Conservation (phyloP, 2,113 vertebrate genomes). For the Zootoca vivipara region DNA sequence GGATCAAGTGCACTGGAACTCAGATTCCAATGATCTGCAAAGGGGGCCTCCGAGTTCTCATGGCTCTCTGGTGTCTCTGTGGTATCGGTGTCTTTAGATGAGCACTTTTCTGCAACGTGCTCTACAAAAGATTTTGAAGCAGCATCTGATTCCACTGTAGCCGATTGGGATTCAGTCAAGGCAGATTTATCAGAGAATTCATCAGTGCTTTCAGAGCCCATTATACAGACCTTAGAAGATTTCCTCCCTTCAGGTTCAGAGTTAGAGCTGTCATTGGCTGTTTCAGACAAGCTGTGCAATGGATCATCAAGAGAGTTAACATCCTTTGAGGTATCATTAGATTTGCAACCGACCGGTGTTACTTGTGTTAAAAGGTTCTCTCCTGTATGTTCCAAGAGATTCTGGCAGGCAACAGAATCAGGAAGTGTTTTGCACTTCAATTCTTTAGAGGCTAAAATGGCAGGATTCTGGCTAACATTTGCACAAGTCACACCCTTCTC, state of each 20-base stretch:
- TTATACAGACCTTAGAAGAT: conserved; percentile 31
- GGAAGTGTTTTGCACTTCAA: conserved; percentile 37
- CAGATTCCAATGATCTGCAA: conserved; percentile 83
- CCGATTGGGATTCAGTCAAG: conserved; percentile 50
- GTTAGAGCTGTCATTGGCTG: conserved; percentile 31
- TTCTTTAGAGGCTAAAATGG: conserved; percentile 47
- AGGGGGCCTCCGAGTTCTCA: conserved; percentile 78
- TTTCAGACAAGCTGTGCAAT: conserved; percentile 49
- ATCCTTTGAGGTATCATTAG: conserved; percentile 32
- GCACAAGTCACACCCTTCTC: conserved; percentile 44
- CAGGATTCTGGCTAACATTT: conserved; percentile 34
- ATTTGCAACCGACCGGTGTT: conserved; percentile 30
- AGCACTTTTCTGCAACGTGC: conserved; percentile 71
- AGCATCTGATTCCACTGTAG: conserved; percentile 54
- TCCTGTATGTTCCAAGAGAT: conserved; percentile 16
- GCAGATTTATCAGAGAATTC: conserved; percentile 53
- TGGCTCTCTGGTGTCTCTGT: conserved; percentile 78
- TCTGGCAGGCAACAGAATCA: conserved; percentile 34
- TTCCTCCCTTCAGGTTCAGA: conserved; percentile 47
- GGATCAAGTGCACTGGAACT: conserved; percentile 72
- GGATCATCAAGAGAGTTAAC: conserved; percentile 36
- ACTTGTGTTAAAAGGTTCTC: conserved; percentile 39
- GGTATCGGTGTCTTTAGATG: conserved; percentile 75
- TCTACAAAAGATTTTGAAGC: conserved; percentile 68
- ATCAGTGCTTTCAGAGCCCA: conserved; percentile 52